A percentile compares a stretch with the other conserved stretches of the same genome.
These are phyloP conservation scores for Notarius quadriscutis DNA, from an alignment of 2,113 vertebrate genomes.

Conservation along the genomic window DNA sequence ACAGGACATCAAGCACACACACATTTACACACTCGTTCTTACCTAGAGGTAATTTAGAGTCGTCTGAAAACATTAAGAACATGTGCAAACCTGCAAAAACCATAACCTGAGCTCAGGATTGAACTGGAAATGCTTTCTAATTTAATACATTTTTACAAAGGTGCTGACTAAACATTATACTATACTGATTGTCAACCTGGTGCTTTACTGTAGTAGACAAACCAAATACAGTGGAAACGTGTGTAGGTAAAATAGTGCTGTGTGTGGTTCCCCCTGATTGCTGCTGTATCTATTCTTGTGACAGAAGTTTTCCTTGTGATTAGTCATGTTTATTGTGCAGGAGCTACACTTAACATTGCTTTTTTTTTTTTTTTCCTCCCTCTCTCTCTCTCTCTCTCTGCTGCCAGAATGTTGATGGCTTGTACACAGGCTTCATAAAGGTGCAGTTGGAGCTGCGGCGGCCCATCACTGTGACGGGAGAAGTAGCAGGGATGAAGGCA, in stretches of 20 bases:
- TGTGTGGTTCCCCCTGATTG: background rate
- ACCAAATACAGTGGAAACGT: background rate
- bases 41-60: background rate
- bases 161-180: background rate
- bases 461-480: conserved; percentile 80
- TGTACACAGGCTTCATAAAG: conserved; percentile 96
- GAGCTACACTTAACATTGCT: background rate
- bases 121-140: background rate
- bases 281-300: background rate
- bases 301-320: background rate
- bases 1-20: background rate
- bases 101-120: background rate
- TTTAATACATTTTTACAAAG: background rate
- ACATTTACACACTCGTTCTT: background rate
- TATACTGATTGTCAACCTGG: background rate
- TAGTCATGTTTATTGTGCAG: background rate
- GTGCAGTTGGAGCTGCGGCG: conserved; percentile 91
- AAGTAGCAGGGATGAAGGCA: conserved; percentile 55
- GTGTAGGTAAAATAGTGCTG: background rate
- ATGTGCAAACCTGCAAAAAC: background rate
- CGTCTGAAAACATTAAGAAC: background rate
- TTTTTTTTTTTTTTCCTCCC: background rate
- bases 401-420: conserved; percentile 75
- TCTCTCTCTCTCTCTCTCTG: background rate
- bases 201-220: background rate